These are phyloP conservation scores for Phycodurus eques DNA, from an alignment of 2,113 vertebrate genomes.

Conservation along the genomic window DNA sequence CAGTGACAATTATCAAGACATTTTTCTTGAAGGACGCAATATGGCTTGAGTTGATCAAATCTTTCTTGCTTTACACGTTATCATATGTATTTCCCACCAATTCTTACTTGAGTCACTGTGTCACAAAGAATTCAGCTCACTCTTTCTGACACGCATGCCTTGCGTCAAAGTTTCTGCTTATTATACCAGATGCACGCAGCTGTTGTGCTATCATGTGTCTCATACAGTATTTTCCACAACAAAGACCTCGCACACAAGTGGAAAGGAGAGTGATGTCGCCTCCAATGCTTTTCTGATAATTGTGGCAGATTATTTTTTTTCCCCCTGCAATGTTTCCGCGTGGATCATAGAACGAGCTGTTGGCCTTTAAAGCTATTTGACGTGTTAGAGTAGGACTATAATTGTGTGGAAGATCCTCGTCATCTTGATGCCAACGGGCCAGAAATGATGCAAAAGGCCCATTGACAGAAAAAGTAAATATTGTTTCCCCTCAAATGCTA, in stretches of 20 bases:
- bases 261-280: conserved; percentile 8
- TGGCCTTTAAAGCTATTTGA: conserved; percentile 14
- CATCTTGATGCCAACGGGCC: conserved; percentile 11
- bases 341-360: conserved; percentile 7
- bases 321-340: conserved; percentile 13
- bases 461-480: conserved; percentile 37
- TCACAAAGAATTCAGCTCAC: conserved; percentile 22
- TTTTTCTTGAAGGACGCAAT: conserved; percentile 22
- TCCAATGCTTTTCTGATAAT: conserved; percentile 7
- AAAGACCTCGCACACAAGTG: conserved; percentile 18
- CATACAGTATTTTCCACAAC: conserved; percentile 33
- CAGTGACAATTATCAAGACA: conserved; percentile 17
- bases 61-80: conserved; percentile 2
- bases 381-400: conserved; percentile 20
- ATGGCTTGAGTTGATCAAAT: conserved; percentile 21
- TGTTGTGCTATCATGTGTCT: conserved; percentile 42
- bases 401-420: conserved; percentile 16
- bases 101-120: conserved; percentile 5
- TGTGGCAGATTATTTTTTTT: conserved; percentile 12
- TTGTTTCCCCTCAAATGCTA: conserved; percentile 24
- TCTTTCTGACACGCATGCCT: conserved; percentile 10
- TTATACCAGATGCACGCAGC: conserved; percentile 35
- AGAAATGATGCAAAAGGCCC: conserved; percentile 18
- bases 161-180: conserved; percentile 32
- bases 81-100: conserved; percentile 13